Evolutionary conservation across 2,113 vertebrate species (phyloP).

Genomic region (Reinhardtius hippoglossoides): DNA sequence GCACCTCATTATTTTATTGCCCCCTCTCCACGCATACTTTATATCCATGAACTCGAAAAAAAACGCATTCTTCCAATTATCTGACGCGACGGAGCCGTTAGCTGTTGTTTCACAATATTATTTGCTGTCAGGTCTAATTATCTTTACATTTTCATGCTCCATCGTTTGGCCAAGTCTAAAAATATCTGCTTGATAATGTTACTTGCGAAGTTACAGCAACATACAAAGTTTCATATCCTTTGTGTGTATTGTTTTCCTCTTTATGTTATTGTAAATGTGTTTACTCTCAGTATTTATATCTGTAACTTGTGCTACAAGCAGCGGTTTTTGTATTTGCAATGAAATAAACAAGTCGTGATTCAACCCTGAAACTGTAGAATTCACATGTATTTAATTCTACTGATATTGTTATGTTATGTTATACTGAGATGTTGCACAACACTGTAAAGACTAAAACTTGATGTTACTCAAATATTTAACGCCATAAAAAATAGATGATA

Average conservation of each 20-base stretch:
- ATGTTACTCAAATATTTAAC: too few relatives aligned
- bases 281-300: neutral
- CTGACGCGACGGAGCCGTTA: neutral
- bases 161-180: constrained; percentile 2
- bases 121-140: neutral
- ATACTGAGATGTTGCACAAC: too few relatives aligned
- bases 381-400: too few relatives aligned
- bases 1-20: constrained; percentile 60
- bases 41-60: neutral
- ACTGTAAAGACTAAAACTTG: too few relatives aligned
- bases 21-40: neutral
- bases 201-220: too few relatives aligned
- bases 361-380: neutral
- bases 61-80: constrained; percentile 29
- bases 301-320: neutral
- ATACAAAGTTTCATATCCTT: neutral
- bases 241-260: neutral
- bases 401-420: too few relatives aligned
- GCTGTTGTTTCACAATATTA: constrained; percentile 23
- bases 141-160: constrained; percentile 1
- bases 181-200: too few relatives aligned
- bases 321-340: neutral
- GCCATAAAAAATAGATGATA: too few relatives aligned
- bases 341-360: neutral
- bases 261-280: neutral